Base-by-base conservation (phyloP, 2,113 vertebrate genomes). In the Ploceus nigricollis region DNA sequence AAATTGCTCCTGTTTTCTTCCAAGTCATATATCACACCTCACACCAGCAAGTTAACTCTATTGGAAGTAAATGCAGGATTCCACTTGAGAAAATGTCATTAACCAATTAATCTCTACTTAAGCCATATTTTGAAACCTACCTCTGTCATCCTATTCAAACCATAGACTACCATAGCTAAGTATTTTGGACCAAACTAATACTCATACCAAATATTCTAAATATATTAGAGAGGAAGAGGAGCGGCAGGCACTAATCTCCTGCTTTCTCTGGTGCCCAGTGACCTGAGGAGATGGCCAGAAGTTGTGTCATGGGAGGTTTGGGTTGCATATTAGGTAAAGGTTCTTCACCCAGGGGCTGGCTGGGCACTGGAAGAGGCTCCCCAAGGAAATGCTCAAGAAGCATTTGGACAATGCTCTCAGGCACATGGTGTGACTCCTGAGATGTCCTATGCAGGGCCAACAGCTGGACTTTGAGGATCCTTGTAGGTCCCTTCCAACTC, bases 91-190 rank as follows among this genome's bases (percentile, higher is more conserved):
- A 80, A 80, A 77, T 58, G 5, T 3, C 15, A n/a, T 37, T 45
- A 77, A 40, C 6, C 1, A 50, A 31, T 63, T 63, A 53, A 66
- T 76, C 16, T 66, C 19, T 75, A n/a, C 5, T 70, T 61, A 57
- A 66, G 6, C 60, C 5, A 24, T 53, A 31, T 40, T 80, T 80
- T 76, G 13, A 64, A 50, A 57, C 6, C 22, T 68, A 31, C 3
- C 13, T 50, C 5, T 48, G 3, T 51, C 71, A 51, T 54, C 61
- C 16, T 72, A 12, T 23, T 72, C 17, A 58, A 25, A 31, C 11
- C 0, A 1, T 28, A n/a, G 12, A 27, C 11, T 51, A 30, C 3
- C 11, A 25, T 8, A 14, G 2, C 21, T 70, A 66, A 47, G 7
- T 37, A 25, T 54, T 72, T 63, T 45, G 10, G 7, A 63, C 17